Conservation (phyloP, 2,888 invertebrate genomes). For the Zelleria hepariella region DNA sequence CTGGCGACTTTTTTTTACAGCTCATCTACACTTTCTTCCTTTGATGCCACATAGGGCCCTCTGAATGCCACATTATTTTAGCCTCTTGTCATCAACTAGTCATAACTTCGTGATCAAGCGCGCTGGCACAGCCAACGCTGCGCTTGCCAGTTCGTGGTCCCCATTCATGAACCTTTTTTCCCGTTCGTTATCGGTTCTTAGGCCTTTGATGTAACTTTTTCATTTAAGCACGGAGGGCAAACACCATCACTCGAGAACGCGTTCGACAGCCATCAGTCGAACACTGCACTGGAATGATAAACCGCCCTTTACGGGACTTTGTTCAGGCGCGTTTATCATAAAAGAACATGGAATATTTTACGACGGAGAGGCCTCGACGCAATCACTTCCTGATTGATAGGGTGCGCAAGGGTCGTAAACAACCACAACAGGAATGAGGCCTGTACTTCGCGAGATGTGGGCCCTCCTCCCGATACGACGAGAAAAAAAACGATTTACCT, state of each 20-base stretch:
- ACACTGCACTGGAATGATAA: conserved; percentile 28
- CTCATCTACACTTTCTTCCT: background rate
- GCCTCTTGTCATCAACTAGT: too few species aligned
- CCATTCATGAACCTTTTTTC: too few species aligned
- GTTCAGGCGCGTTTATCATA: conserved; percentile 25
- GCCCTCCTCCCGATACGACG: background rate
- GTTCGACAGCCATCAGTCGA: background rate
- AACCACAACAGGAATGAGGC: conserved; percentile 11
- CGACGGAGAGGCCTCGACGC: conserved; percentile 15
- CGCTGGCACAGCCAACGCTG: too few species aligned
- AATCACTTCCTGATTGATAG: conserved; percentile 40
- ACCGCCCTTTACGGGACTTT: conserved; percentile 30
- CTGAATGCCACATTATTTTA: too few species aligned
- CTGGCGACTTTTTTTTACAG: background rate
- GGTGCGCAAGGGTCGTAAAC: conserved; percentile 29
- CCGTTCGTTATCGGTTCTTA: too few species aligned
- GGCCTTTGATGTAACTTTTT: too few species aligned
- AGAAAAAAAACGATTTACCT: background rate
- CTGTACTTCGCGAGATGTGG: conserved; percentile 5
- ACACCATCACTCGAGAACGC: background rate
- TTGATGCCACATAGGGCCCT: too few species aligned
- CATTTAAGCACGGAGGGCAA: background rate
- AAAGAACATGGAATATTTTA: conserved; percentile 29
- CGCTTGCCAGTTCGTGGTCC: too few species aligned
- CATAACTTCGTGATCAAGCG: too few species aligned